Percentiles rank a stretch among this genome's conserved stretches.
These are phyloP conservation scores for Pseudolaguvia tuberculata DNA, from an alignment of 2,113 vertebrate species.

Conservation along the genomic window DNA sequence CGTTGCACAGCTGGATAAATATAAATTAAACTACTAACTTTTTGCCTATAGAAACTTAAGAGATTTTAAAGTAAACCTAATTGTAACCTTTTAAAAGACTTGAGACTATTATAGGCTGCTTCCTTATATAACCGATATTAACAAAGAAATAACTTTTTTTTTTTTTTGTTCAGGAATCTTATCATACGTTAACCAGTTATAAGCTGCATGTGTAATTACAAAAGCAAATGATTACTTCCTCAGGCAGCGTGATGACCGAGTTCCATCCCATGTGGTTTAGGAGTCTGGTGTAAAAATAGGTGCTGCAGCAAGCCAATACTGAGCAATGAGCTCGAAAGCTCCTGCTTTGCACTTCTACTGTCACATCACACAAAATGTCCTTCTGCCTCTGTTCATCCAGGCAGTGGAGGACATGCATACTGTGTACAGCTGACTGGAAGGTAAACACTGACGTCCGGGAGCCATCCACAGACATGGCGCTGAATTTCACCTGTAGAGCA, in stretches of 20 bases:
- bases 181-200: slow-evolving; percentile 7
- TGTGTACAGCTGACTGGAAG: slow-evolving; percentile 74
- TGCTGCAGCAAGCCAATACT: slow-evolving; percentile 86
- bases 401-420: slow-evolving; percentile 63
- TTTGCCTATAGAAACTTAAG: not conserved
- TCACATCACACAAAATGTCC: slow-evolving; percentile 75
- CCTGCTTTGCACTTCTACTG: slow-evolving; percentile 76
- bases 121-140: not conserved
- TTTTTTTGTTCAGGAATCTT: slow-evolving; percentile 1
- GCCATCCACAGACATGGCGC: slow-evolving; percentile 62
- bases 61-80: not conserved
- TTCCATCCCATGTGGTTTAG: slow-evolving; percentile 65
- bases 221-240: slow-evolving; percentile 73
- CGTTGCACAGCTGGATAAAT: not conserved
- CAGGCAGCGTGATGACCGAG: slow-evolving; percentile 78
- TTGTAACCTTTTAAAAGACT: not conserved
- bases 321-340: slow-evolving; percentile 84
- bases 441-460: slow-evolving; percentile 67
- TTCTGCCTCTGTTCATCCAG: slow-evolving; percentile 69
- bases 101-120: not conserved
- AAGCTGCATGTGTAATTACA: slow-evolving; percentile 22
- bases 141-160: not conserved
- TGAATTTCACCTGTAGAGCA: slow-evolving; percentile 31
- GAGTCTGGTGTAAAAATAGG: slow-evolving; percentile 80
- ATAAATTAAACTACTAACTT: not conserved